phyloP scores from a whole-genome alignment of 1,140 invertebrate species.

The Phocides pigmalion region DNA sequence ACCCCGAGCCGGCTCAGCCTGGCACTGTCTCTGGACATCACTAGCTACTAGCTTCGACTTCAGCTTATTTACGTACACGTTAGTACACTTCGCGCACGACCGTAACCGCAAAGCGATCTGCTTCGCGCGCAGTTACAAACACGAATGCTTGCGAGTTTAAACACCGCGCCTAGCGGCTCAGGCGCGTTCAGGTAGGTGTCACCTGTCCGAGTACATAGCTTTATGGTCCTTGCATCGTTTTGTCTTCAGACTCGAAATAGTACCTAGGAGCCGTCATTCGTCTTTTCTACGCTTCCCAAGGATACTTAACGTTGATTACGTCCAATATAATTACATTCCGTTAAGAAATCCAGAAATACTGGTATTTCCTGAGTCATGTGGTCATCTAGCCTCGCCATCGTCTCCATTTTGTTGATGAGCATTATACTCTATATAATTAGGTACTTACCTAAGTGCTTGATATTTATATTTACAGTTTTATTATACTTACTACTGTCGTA shows the following conservation, averaged over 20 bases:
- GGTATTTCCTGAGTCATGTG: too few species aligned
- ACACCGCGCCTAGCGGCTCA: not conserved
- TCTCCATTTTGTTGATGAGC: too few species aligned
- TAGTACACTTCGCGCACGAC: slow-evolving; percentile 54
- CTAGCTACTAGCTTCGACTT: slow-evolving; percentile 26
- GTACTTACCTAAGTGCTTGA: too few species aligned
- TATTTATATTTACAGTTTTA: too few species aligned
- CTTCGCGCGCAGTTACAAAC: slow-evolving; percentile 64
- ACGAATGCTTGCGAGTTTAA: slow-evolving; percentile 56
- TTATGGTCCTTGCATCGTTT: slow-evolving; percentile 2
- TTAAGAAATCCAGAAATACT: too few species aligned
- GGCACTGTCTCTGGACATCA: slow-evolving; percentile 66
- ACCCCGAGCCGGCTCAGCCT: slow-evolving; percentile 68
- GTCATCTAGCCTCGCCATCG: too few species aligned
- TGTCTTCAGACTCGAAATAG: not conserved
- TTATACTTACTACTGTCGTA: too few species aligned
- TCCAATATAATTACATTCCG: too few species aligned
- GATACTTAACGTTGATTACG: too few species aligned
- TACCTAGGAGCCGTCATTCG: not conserved
- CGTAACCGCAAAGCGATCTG: slow-evolving; percentile 69
- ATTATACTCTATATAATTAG: too few species aligned
- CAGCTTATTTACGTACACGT: slow-evolving; percentile 23
- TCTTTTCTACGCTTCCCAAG: not conserved
- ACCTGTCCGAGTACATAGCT: slow-evolving; percentile 20
- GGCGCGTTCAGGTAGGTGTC: not conserved